Evolutionary conservation across 2,888 invertebrate genomes (phyloP).

Genomic region (Andrena camellia): DNA sequence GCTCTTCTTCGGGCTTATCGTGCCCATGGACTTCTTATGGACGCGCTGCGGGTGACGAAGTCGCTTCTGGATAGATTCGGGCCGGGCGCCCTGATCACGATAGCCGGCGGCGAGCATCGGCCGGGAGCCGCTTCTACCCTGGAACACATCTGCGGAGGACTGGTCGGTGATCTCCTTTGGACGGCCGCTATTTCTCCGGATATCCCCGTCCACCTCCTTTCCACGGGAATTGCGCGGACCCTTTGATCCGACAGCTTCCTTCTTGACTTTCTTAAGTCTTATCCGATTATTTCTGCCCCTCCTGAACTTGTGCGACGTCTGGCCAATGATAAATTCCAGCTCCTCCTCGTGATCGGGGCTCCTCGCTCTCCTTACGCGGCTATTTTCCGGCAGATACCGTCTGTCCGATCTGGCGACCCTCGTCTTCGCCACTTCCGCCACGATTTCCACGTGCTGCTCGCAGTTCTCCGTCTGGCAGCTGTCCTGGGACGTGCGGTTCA

Average conservation of each 20-base stretch:
- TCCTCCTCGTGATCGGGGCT: constrained; percentile 73
- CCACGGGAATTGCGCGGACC: constrained; percentile 39
- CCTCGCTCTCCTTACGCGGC: constrained; percentile 6
- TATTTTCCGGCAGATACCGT: constrained; percentile 5
- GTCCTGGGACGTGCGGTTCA: constrained; percentile 79
- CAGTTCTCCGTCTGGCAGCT: constrained; percentile 78
- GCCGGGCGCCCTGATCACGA: constrained; percentile 49
- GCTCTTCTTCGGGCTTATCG: constrained; percentile 35
- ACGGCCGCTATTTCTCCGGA: constrained; percentile 38
- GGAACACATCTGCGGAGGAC: constrained; percentile 33
- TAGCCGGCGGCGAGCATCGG: constrained; percentile 31
- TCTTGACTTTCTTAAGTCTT: constrained; percentile 54
- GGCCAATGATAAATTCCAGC: constrained; percentile 75
- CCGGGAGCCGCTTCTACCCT: constrained; percentile 30
- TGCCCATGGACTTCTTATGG: constrained; percentile 59
- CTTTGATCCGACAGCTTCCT: constrained; percentile 56
- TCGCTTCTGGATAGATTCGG: constrained; percentile 55
- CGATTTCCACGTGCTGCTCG: constrained; percentile 74
- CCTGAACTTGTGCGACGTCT: constrained; percentile 63
- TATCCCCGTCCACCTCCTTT: constrained; percentile 22
- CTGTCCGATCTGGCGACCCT: constrained; percentile 40
- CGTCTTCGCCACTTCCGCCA: constrained; percentile 38
- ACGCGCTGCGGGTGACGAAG: constrained; percentile 58
- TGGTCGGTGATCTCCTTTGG: constrained; percentile 31
- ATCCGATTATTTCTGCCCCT: constrained; percentile 54